A percentile compares a stretch with the other conserved stretches of the same genome.
Conservation (phyloP, 30 jellyfish, hydroid and myxozoan species). For the Morbakka virulenta region DNA sequence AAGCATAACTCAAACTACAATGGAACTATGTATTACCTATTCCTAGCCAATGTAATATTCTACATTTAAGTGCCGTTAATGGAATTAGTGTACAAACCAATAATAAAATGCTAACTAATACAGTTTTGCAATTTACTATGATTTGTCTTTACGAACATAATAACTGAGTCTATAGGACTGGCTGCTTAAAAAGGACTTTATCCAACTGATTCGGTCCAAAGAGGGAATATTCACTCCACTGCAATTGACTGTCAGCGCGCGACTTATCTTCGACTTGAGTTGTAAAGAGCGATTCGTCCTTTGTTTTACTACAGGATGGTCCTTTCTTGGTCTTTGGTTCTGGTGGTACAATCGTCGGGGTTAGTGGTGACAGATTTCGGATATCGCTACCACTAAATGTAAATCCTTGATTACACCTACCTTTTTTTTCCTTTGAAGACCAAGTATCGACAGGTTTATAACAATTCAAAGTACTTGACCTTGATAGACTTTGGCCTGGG, state of each 20-base stretch:
- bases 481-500: background rate
- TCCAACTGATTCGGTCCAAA: background rate
- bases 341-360: background rate
- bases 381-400: background rate
- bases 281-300: background rate
- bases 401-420: background rate
- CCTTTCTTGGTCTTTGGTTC: background rate
- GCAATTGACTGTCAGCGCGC: background rate
- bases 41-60: background rate
- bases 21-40: too few species aligned
- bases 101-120: background rate
- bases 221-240: background rate
- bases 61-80: background rate
- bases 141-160: too few species aligned
- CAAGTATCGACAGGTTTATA: background rate
- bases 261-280: background rate
- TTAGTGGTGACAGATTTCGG: background rate
- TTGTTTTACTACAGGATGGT: background rate
- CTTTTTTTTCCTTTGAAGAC: background rate
- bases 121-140: too few species aligned
- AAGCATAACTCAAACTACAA: background rate
- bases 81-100: background rate
- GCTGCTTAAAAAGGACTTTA: background rate
- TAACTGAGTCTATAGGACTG: background rate
- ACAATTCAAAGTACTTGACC: background rate